phyloP scores from a whole-genome alignment of 2,113 vertebrate genomes.

The Erythrocebus patas region DNA sequence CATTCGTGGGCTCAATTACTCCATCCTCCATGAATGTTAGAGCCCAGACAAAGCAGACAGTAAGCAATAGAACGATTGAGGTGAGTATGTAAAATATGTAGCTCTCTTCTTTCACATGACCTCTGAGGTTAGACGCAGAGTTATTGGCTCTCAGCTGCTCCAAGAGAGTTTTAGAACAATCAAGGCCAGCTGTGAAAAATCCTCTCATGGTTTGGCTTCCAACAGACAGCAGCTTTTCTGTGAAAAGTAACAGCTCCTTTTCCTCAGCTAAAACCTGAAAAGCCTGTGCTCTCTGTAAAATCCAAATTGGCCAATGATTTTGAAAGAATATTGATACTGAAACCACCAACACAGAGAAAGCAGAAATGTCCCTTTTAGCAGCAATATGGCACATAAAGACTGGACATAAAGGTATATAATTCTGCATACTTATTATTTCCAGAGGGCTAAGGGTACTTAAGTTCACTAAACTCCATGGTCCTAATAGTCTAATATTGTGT shows the following conservation, averaged over 20 bases:
- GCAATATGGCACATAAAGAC: neutral
- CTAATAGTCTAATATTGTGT: neutral
- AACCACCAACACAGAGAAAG: neutral
- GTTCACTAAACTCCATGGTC: neutral
- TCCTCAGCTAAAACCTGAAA: conserved; percentile 8
- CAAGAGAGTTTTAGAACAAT: neutral
- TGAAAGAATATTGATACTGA: neutral
- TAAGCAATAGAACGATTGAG: neutral
- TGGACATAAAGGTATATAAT: neutral
- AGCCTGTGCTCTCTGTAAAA: neutral
- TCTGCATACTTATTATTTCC: neutral
- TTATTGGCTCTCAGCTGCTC: neutral
- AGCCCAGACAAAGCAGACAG: neutral
- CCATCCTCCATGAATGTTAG: neutral
- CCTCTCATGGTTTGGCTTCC: neutral
- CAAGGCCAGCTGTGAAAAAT: conserved; percentile 22
- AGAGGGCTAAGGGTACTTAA: neutral
- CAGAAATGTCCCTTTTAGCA: neutral
- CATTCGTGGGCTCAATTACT: neutral
- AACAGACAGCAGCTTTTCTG: neutral
- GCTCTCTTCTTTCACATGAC: neutral
- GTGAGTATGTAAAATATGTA: neutral
- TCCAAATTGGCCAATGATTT: neutral
- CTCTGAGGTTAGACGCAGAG: neutral
- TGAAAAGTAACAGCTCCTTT: conserved; percentile 34